Base-by-base conservation (phyloP, 1,140 invertebrate species). In the Caerostris extrusa region DNA sequence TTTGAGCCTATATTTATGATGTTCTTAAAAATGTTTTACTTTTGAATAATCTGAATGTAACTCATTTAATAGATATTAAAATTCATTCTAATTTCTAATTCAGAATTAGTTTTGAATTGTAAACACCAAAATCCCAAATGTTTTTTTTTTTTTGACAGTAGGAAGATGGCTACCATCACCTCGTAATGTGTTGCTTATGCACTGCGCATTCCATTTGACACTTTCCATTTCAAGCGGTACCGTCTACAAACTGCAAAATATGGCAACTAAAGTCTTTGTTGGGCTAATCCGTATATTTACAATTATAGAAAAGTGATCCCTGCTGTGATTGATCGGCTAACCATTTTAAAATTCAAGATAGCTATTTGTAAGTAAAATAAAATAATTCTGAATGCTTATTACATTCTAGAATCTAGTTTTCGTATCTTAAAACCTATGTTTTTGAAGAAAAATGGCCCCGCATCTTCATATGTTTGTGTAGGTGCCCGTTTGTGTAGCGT, bases 251-350 rank as follows among this genome's bases (percentile, higher is more conserved):
- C 19, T 77, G 71, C 71, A 50, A 77, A 77, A 77, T 77, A 77
- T 77, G 71, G 71, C 53, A 12, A 50, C 19, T 77, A 4, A 50
- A 3, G 12, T 12, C 34, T 12, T 77, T 77, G 50, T 50, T 77
- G 71, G 82, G 82, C 17, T 57, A 83, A 19, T 83, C 53, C 19
- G 82, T 19, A 83, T 57, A 83, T 83, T 83, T 83, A 83, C 82
- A 57, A 83, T 57, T 57, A 57, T 83, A 58, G 82, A 83, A 83
- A 83, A 83, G 82, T 83, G 82, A 83, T 83, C 82, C 61, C 61
- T 83, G 0, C 7, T 7, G 6, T 19, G 8, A 58, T 58, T 10
- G 53, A 50, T 67, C 61, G 14, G n/a, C 34, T 77, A 14, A 7
- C 8, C 3, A 14, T 64, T 64, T 64, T 64, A 7, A 8, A 10